Conservation (phyloP, 2,797 vertebrate genomes). For the Cercopithecus mitis region DNA sequence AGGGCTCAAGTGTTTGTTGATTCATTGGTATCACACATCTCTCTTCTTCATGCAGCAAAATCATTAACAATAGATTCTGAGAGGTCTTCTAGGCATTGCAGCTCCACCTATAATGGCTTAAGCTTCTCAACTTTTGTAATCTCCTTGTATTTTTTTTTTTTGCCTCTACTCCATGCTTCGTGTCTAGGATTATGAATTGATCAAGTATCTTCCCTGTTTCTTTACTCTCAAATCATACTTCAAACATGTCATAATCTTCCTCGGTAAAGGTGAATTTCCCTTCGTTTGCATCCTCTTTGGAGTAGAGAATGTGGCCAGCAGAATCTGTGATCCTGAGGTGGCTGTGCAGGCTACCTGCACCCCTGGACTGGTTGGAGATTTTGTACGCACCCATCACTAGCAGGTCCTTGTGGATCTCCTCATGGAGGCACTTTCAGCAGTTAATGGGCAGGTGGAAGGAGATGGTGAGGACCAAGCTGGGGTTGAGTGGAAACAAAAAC, state of each 20-base stretch:
- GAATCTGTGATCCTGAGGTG: conserved; percentile 99
- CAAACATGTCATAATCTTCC: conserved; percentile 99
- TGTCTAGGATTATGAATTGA: conserved; percentile 96
- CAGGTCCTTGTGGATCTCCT: conserved; percentile 98
- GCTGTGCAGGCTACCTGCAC: conserved; percentile 86
- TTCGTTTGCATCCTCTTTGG: conserved; percentile 96
- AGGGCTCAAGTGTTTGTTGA: conserved; percentile 97
- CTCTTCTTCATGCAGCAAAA: conserved; percentile 99
- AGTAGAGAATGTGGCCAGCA: conserved; percentile 95
- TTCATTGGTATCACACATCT: conserved; percentile 97
- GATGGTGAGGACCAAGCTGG: conserved; percentile 89
- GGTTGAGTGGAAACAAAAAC: conserved; percentile 85
- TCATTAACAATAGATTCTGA: conserved; percentile 98
- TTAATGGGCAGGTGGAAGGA: conserved; percentile 95
- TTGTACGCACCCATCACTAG: conserved; percentile 97
- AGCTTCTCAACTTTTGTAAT: conserved; percentile 99
- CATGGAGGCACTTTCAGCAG: conserved; percentile 94
- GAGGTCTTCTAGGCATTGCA: conserved; percentile 95
- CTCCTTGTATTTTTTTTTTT: conserved; percentile 97
- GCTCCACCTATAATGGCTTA: conserved; percentile 96
- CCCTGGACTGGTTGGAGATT: conserved; percentile 91
- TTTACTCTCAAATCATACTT: conserved; percentile 98
- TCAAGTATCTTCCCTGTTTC: conserved; percentile 96
- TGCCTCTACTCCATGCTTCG: conserved; percentile 99
- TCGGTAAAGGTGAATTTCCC: conserved; percentile 99